Evolutionary conservation across 1,140 invertebrate species (phyloP).

Genomic region (Archivesica marissinica): DNA sequence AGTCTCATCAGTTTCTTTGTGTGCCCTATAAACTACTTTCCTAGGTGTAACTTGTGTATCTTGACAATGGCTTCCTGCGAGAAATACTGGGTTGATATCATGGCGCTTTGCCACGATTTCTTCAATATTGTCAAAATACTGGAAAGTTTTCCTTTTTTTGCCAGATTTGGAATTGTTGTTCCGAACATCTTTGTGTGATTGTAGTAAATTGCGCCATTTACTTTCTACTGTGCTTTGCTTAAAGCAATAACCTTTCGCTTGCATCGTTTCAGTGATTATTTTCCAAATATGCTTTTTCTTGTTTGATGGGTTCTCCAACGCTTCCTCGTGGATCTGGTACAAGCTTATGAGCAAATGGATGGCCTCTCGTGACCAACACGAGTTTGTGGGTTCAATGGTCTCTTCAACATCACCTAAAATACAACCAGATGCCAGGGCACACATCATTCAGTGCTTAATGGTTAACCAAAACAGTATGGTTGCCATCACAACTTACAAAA

Average conservation of each 20-base stretch:
- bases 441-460: too few species aligned
- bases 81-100: slow-evolving; percentile 11
- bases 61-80: too few species aligned
- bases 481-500: too few species aligned
- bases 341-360: not conserved
- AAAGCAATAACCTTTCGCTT: not conserved
- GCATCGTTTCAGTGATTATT: slow-evolving; percentile 1
- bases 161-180: not conserved
- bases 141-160: slow-evolving; percentile 8
- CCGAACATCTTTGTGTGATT: slow-evolving; percentile 16
- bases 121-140: slow-evolving; percentile 22
- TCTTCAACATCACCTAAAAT: too few species aligned
- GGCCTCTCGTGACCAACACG: not conserved
- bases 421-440: too few species aligned
- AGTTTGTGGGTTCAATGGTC: too few species aligned
- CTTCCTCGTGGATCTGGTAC: not conserved
- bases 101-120: slow-evolving; percentile 16
- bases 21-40: not conserved
- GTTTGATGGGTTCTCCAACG: not conserved
- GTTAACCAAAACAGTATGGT: too few species aligned
- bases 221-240: slow-evolving; percentile 19
- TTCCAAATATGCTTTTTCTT: slow-evolving; percentile 14
- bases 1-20: not conserved
- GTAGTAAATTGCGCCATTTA: slow-evolving; percentile 5
- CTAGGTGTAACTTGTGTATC: not conserved